Percentiles rank a stretch among this genome's conserved stretches.
These are phyloP conservation scores for Lathamus discolor DNA, from an alignment of 2,113 vertebrate species.

Conservation along the genomic window DNA sequence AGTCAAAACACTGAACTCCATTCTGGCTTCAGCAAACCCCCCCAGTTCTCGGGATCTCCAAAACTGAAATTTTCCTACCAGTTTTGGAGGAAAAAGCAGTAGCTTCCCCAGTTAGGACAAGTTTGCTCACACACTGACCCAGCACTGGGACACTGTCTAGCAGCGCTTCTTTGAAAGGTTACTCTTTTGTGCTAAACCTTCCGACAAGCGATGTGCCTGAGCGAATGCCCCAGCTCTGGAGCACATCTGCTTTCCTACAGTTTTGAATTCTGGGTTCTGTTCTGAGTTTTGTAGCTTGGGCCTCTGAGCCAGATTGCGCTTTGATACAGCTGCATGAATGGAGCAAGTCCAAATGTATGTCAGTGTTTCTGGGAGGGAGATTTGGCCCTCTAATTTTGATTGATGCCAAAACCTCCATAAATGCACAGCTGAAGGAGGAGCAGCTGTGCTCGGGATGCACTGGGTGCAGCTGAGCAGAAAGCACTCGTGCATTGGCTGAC, in stretches of 20 bases:
- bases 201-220: neutral
- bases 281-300: neutral
- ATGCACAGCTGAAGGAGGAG: neutral
- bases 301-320: constrained; percentile 20
- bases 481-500: neutral
- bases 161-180: neutral
- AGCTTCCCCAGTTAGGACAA: rapidly evolving
- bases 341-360: neutral
- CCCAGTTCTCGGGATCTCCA: neutral
- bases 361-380: neutral
- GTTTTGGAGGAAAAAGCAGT: neutral
- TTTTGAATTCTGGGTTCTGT: neutral
- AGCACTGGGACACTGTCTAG: neutral
- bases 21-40: neutral
- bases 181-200: neutral
- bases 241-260: constrained; percentile 8
- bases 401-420: neutral
- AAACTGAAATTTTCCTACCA: neutral
- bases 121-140: rapidly evolving
- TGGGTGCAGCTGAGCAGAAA: neutral
- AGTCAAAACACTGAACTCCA: neutral
- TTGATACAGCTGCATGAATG: constrained; percentile 32
- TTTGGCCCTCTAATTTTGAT: neutral
- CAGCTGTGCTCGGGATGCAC: neutral
- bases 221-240: neutral